These are phyloP conservation scores for Trogon surrucura DNA, from an alignment of 2,113 vertebrate genomes.

Conservation along the genomic window DNA sequence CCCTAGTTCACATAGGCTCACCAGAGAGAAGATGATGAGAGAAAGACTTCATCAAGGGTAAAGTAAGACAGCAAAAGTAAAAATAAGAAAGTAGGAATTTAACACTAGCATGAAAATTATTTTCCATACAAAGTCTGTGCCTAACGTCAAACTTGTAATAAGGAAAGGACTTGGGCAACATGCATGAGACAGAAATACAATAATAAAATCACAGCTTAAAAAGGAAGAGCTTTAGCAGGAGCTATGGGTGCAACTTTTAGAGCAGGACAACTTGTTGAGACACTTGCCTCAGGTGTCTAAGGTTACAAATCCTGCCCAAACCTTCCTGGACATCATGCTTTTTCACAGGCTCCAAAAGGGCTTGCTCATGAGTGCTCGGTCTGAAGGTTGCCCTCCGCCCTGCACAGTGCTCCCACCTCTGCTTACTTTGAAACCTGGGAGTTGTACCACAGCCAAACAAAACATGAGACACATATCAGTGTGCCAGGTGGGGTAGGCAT, in stretches of 20 bases:
- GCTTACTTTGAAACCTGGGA: background rate
- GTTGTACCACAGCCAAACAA: background rate
- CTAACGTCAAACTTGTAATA: background rate
- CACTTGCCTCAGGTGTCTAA: background rate
- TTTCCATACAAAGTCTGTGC: background rate
- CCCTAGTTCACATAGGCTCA: background rate
- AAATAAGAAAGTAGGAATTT: background rate
- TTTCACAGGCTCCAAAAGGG: background rate
- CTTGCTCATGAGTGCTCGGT: background rate
- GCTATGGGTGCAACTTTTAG: background rate
- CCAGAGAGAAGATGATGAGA: background rate
- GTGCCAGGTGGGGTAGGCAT: background rate
- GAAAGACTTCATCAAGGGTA: conserved; percentile 6
- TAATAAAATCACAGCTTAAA: background rate
- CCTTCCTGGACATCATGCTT: background rate
- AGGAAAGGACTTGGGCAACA: background rate
- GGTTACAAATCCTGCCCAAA: background rate
- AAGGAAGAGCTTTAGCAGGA: background rate
- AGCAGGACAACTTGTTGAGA: background rate
- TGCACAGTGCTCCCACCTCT: background rate
- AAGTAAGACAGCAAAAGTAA: background rate
- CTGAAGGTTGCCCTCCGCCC: background rate
- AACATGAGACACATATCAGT: background rate
- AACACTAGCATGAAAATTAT: background rate
- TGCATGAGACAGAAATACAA: background rate